Percentiles rank a stretch among this genome's conserved stretches.
Evolutionary conservation across 2,797 vertebrate species (phyloP).

Genomic region (Bucorvus abyssinicus): DNA sequence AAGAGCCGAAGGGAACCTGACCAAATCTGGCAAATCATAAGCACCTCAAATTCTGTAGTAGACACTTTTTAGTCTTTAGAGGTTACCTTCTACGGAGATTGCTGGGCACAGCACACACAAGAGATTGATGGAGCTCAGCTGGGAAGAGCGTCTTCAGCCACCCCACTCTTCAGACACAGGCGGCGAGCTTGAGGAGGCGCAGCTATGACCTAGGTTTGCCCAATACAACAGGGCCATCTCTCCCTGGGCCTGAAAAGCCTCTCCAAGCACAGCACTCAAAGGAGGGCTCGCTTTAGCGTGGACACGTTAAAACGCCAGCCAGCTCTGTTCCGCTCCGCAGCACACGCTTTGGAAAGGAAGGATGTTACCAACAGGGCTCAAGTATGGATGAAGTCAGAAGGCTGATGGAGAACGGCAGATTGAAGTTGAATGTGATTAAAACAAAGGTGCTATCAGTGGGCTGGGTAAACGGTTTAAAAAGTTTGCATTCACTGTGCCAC

Average conservation of each 20-base stretch:
- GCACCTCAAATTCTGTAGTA: neutral
- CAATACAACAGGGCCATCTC: neutral
- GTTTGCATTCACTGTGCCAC: neutral
- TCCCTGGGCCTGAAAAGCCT: rapidly evolving
- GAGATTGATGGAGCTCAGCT: neutral
- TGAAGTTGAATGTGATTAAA: neutral
- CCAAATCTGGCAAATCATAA: neutral
- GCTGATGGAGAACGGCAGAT: neutral
- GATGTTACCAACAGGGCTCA: neutral
- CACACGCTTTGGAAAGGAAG: neutral
- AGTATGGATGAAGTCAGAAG: neutral
- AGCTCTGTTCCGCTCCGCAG: neutral
- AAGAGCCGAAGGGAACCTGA: neutral
- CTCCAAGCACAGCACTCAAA: neutral
- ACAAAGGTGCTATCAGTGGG: neutral
- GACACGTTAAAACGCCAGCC: rapidly evolving
- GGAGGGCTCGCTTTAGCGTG: rapidly evolving
- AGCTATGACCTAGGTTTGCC: neutral
- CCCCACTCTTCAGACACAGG: neutral
- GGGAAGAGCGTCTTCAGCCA: neutral
- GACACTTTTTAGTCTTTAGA: neutral
- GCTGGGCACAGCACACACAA: neutral
- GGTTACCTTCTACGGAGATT: neutral
- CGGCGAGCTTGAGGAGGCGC: neutral
- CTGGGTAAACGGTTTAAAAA: neutral